Evolutionary conservation across 2,888 invertebrate species (phyloP), one percentile per base, ranked within the genome.

Genomic region (Agriopis marginaria): DNA sequence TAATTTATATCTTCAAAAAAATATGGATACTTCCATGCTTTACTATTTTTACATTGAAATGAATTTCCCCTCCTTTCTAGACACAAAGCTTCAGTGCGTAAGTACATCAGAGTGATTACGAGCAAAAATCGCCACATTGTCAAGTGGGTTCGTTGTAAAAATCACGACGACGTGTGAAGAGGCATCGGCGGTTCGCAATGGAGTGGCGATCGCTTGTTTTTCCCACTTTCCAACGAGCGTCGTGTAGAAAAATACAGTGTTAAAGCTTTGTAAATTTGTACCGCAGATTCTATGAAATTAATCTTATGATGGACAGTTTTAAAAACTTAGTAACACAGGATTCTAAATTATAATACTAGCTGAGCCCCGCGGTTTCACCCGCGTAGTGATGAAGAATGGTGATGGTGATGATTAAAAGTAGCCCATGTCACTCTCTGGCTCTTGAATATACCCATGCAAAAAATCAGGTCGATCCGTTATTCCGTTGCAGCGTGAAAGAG

Each of bases 131-230:
- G 88, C 88, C 85, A 86, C 88, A 86, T 82, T 84, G 83, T 84
- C 78, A 82, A 89, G 88, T 88, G 88, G 89, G 87, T 89, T 89
- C 91, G 92, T 90, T 93, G 93, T 92, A 90, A 93, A 93, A 94
- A 93, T 93, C 93, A 91, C 91, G 86, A 87, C 89, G 89, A 91
- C 90, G 92, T 91, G 93, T 92, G 92, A 93, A 94, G 93, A 90
- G 90, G 89, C 91, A 91, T 92, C 84, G 84, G 82, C 86, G 86
- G 89, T 89, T 89, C 91, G 90, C 86, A 79, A 86, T 92, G 82
- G 88, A 93, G 93, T 91, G 92, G 92, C 88, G 92, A 93, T 93
- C 92, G 89, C 92, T 92, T 93, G 93, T 93, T 93, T 93, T 93
- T 92, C 89, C 92, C 92, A 90, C 91, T 92, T 89, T 87, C 89